A percentile compares a stretch with the other conserved stretches of the same genome.
Conservation (phyloP, 1,140 invertebrate genomes). For the Nasonia vitripennis region DNA sequence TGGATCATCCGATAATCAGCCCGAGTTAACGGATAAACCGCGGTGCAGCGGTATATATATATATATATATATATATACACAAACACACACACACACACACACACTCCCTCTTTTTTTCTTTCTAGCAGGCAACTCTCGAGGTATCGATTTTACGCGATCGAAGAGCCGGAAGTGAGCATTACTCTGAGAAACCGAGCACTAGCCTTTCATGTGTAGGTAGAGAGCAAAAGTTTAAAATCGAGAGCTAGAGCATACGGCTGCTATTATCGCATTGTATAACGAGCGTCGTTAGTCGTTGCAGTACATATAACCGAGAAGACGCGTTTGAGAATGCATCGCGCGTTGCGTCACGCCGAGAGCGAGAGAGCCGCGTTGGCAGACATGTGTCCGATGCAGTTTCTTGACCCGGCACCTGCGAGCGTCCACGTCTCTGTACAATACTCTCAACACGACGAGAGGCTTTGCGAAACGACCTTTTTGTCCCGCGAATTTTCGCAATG, state of each 20-base stretch:
- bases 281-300: background rate
- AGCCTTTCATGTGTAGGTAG: no score
- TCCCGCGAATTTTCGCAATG: background rate
- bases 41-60: background rate
- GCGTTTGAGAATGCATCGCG: background rate
- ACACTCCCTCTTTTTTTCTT: background rate
- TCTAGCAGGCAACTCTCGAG: background rate
- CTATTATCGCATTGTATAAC: slow-evolving; percentile 18
- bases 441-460: background rate
- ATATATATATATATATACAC: background rate
- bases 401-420: background rate
- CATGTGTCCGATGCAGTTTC: slow-evolving; percentile 23
- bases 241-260: no score
- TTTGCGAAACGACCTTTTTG: background rate
- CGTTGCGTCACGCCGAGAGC: background rate
- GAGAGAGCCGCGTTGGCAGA: background rate
- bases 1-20: slow-evolving; percentile 12
- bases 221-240: background rate
- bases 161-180: slow-evolving; percentile 50
- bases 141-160: slow-evolving; percentile 53
- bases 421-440: background rate
- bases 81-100: no score
- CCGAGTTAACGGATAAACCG: slow-evolving; percentile 1
- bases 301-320: background rate
- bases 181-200: background rate